Conservation (phyloP, 1,140 invertebrate species). For the Samia ricini region DNA sequence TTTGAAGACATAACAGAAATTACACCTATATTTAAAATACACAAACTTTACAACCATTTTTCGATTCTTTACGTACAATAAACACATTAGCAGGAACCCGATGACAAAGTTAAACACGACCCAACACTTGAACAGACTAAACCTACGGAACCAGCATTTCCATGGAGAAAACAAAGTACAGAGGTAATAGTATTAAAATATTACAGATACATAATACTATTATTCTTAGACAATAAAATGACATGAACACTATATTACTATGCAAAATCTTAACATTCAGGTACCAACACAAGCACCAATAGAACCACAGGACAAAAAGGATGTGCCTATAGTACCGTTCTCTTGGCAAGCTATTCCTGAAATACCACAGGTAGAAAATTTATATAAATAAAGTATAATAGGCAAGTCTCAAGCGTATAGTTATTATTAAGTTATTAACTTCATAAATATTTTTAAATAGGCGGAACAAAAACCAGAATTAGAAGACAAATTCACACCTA, state of each 20-base stretch:
- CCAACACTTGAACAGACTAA: slow-evolving; percentile 28
- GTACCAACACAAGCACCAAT: slow-evolving; percentile 45
- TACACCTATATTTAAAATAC: not conserved
- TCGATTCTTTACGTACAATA: not conserved
- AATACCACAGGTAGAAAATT: slow-evolving; percentile 65
- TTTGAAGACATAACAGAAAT: not conserved
- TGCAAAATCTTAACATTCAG: slow-evolving; percentile 25
- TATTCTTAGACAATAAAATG: not conserved
- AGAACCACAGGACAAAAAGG: slow-evolving; percentile 48
- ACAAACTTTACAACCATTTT: not conserved
- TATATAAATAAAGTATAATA: not conserved
- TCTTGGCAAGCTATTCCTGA: slow-evolving; percentile 68
- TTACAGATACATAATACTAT: slow-evolving; percentile 9
- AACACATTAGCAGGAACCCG: slow-evolving; percentile 26
- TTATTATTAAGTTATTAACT: slow-evolving; percentile 11
- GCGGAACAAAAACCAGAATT: slow-evolving; percentile 68
- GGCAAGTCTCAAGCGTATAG: slow-evolving; percentile 8
- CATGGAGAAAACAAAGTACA: slow-evolving; percentile 42
- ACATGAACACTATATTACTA: not conserved
- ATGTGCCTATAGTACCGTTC: slow-evolving; percentile 59
- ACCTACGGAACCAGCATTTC: slow-evolving; percentile 29
- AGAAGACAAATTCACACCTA: slow-evolving; percentile 62
- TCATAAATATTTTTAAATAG: slow-evolving; percentile 37
- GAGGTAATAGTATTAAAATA: slow-evolving; percentile 20
- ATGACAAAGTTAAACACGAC: slow-evolving; percentile 28